Evolutionary conservation across 2,113 vertebrate genomes (phyloP), one percentile per base, ranked within the genome.

Genomic region (Syngnathus scovelli): DNA sequence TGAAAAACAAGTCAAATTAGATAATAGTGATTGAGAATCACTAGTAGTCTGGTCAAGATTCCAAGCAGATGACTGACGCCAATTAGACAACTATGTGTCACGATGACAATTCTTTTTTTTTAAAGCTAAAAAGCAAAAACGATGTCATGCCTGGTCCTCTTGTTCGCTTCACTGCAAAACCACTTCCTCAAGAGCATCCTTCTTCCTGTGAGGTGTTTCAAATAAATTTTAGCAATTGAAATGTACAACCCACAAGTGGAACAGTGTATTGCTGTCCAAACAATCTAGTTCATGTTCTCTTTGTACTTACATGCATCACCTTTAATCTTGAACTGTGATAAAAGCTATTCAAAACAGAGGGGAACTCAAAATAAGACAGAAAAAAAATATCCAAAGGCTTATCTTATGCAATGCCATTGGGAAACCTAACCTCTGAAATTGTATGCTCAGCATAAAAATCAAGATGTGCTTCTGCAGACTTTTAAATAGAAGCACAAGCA

Each of bases 141-240:
- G 39, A 65, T 59, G 48, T 67, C 70, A 6, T 21, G 52, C 23
- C 66, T 27, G 63, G 39, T 11, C 4, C 3, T 38, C 13, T 51
- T 43, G 58, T 58, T 56, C n/a, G 39, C 61, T 44, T 71, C 64
- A 46, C 3, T 36, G 4, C 60, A n/a, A 18, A 41, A 80, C 85
- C 85, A 85, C 84, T 78, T 87, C 77, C 84, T 78, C 36, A 39
- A 38, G 16, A 21, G 65, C 44, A 0, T 16, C 80, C 12, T 23
- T 79, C 70, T 79, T 87, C 76, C 77, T 66, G 68, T 75, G 2
- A 55, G 36, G 18, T 62, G 36, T n/a, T 18, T 12, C 23, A 15
- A 63, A 51, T 37, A 6, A 12, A 72, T 66, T 65, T 43, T 5
- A 33, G 16, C 27, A 60, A 64, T 58, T 64, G 21, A 49, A 21